Evolutionary conservation across 2,888 invertebrate species (phyloP).

Genomic region (Osmoderma eremita): DNA sequence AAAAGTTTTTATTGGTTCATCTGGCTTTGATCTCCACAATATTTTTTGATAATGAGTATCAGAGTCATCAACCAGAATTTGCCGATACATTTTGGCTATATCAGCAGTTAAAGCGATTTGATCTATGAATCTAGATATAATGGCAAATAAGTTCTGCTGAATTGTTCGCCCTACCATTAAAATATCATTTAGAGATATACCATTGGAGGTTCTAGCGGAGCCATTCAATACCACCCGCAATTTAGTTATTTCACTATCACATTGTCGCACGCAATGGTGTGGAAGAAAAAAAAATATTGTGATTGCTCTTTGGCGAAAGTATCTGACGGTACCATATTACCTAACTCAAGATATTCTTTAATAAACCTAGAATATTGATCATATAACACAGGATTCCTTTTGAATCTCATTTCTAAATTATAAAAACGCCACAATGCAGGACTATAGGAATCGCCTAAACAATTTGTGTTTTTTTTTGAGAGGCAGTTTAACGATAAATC

Average conservation of each 20-base stretch:
- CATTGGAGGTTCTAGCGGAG: not conserved
- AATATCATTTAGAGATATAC: conserved; percentile 41
- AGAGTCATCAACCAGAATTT: conserved; percentile 48
- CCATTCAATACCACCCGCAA: not conserved
- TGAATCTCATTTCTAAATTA: not conserved
- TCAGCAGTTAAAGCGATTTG: not conserved
- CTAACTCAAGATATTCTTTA: not conserved
- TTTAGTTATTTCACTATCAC: not conserved
- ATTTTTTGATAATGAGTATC: conserved; percentile 48
- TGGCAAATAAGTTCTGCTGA: not conserved
- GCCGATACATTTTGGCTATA: conserved; percentile 44
- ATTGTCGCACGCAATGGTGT: not conserved
- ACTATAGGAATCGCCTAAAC: not conserved
- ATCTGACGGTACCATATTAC: not conserved
- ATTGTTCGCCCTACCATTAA: not conserved
- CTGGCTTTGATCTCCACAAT: conserved; percentile 46
- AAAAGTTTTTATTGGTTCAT: conserved; percentile 42
- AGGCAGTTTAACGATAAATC: not conserved
- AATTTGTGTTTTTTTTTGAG: not conserved
- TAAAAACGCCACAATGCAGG: not conserved
- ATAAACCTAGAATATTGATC: not conserved
- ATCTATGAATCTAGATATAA: not conserved
- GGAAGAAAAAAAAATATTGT: not conserved
- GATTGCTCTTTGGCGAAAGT: not conserved
- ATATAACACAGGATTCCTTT: not conserved